phyloP scores from a whole-genome alignment of 2,797 vertebrate genomes.

The Lophius americanus region DNA sequence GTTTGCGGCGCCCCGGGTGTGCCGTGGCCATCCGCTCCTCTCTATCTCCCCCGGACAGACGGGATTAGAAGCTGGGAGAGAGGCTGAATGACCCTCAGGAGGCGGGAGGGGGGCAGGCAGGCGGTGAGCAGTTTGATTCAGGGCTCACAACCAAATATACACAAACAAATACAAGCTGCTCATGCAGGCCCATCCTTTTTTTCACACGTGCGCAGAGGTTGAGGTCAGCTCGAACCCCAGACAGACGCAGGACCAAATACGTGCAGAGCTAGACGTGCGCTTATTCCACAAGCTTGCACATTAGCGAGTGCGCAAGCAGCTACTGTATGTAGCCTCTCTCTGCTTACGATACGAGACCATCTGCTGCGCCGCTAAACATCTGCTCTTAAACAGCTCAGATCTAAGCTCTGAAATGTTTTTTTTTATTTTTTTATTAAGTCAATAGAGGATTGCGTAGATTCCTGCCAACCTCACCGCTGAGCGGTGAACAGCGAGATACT shows the following conservation, averaged over 20 bases:
- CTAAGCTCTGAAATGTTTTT: conserved; percentile 22
- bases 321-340: conserved; percentile 9
- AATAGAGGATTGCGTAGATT: conserved; percentile 8
- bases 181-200: conserved; percentile 27
- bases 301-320: conserved; percentile 23
- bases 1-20: conserved; percentile 71
- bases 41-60: conserved; percentile 81
- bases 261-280: conserved; percentile 29
- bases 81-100: conserved; percentile 75
- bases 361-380: conserved; percentile 44
- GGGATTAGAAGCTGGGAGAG: conserved; percentile 78
- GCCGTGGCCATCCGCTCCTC: conserved; percentile 62
- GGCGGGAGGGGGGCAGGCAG: conserved; percentile 48
- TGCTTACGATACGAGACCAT: conserved; percentile 36
- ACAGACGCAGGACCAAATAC: conserved; percentile 38
- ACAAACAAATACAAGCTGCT: conserved; percentile 35
- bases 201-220: conserved; percentile 31
- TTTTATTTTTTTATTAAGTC: conserved; percentile 23
- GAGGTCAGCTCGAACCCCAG: conserved; percentile 39
- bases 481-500: conserved; percentile 3
- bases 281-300: conserved; percentile 35
- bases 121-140: conserved; percentile 55
- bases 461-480: conserved; percentile 2
- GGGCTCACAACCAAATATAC: conserved; percentile 48
- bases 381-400: conserved; percentile 41